Conservation (phyloP, 30 jellyfish, hydroid and myxozoan species). For the Hydra vulgaris region DNA sequence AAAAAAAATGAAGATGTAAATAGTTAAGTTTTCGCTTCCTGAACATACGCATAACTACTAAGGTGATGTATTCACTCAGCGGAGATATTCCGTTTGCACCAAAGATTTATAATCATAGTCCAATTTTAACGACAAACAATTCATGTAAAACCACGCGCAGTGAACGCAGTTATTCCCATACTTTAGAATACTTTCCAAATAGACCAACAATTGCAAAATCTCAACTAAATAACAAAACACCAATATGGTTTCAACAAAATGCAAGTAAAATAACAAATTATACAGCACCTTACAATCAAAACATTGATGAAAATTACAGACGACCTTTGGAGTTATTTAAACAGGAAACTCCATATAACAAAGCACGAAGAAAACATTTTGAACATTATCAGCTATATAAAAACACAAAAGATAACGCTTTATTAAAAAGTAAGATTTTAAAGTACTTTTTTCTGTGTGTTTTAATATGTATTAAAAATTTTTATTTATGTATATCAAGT, state of each 20-base stretch:
- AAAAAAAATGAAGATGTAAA: no score
- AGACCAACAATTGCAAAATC: constrained; percentile 32
- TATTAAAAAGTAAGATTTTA: neutral
- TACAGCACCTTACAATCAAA: neutral
- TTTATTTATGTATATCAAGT: no score
- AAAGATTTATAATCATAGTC: neutral
- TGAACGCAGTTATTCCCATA: constrained; percentile 75
- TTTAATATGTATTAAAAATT: no score
- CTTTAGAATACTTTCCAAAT: constrained; percentile 75
- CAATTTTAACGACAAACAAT: neutral
- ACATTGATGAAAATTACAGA: neutral
- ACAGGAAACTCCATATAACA: constrained; percentile 10
- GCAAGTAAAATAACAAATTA: neutral
- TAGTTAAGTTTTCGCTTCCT: neutral
- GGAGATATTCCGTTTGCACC: neutral
- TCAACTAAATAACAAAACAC: neutral
- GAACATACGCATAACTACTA: neutral
- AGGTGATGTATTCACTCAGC: neutral
- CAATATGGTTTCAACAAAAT: neutral
- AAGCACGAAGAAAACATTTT: constrained; percentile 63
- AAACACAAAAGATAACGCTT: neutral
- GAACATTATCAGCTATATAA: constrained; percentile 24
- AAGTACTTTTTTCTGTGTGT: no score
- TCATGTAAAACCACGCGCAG: neutral
- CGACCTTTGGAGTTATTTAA: constrained; percentile 4